Conservation (phyloP, 2,888 invertebrate species). For the Linyphia triangularis region DNA sequence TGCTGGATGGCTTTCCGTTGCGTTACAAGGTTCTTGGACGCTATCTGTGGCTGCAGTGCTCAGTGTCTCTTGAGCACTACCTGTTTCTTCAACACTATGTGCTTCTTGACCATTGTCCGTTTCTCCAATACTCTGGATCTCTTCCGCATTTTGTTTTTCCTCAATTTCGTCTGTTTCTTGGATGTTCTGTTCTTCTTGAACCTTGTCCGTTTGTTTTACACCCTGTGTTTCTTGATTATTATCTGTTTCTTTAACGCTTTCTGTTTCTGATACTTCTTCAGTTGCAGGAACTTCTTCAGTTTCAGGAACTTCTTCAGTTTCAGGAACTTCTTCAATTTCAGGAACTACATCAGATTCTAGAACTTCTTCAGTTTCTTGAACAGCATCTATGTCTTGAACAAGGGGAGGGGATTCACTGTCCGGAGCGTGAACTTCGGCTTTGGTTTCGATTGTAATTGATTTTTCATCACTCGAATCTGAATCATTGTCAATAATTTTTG, state of each 20-base stretch:
- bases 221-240: neutral
- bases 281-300: neutral
- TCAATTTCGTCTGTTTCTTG: neutral
- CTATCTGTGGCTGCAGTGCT: no score
- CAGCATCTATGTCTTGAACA: neutral
- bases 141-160: no score
- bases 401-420: slow-evolving; percentile 47
- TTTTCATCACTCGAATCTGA: slow-evolving; percentile 59
- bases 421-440: slow-evolving; percentile 58
- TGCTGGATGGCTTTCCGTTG: neutral
- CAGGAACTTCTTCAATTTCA: no score
- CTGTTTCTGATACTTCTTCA: neutral
- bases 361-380: neutral
- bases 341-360: neutral
- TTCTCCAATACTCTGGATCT: no score
- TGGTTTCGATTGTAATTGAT: slow-evolving; percentile 51
- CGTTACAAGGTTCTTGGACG: no score
- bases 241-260: neutral
- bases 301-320: neutral
- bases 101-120: neutral
- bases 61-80: neutral
- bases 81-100: slow-evolving; percentile 1
- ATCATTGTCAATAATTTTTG: slow-evolving; percentile 53
- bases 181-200: neutral
- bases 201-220: neutral